Percentiles rank a stretch among this genome's conserved stretches.
Conservation (phyloP, 35 echinoderm and acorn worm species). For the Eucidaris tribuloides region DNA sequence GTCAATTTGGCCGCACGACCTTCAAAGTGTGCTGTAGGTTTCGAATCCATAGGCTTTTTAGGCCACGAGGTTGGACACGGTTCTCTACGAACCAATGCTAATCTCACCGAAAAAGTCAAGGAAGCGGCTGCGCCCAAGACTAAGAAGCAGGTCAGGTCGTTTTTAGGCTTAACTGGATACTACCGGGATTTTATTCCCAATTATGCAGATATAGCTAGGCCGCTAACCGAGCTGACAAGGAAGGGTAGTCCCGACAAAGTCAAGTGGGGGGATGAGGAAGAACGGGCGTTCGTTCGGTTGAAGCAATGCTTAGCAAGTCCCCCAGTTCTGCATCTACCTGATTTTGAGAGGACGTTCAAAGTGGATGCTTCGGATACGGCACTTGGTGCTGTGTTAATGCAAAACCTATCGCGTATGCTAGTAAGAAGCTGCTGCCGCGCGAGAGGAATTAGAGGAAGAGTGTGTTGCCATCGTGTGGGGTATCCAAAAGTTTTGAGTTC, state of each 20-base stretch:
- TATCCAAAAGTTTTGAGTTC: no score
- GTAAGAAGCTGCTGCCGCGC: no score
- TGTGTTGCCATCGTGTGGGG: no score
- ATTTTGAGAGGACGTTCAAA: no score
- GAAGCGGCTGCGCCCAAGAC: slow-evolving; percentile 11
- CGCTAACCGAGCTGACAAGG: slow-evolving; percentile 58
- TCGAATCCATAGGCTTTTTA: neutral
- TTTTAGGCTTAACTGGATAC: slow-evolving; percentile 33
- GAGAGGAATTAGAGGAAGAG: no score
- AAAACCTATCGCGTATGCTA: no score
- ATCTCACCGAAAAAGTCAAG: neutral
- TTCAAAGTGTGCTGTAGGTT: slow-evolving; percentile 42
- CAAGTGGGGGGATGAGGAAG: slow-evolving; percentile 31
- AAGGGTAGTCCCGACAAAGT: slow-evolving; percentile 33
- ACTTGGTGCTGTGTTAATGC: no score
- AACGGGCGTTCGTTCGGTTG: no score
- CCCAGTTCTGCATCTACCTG: no score
- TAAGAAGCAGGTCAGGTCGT: slow-evolving; percentile 40
- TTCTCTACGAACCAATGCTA: neutral
- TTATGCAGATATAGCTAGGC: slow-evolving; percentile 44
- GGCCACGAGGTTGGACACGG: neutral
- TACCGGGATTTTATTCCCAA: slow-evolving; percentile 59
- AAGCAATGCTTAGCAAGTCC: no score
- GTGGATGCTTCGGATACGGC: no score
- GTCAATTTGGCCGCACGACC: slow-evolving; percentile 33